Evolutionary conservation across 1,140 invertebrate species (phyloP), one percentile per base, ranked within the genome.

Genomic region (Drusus annulatus): DNA sequence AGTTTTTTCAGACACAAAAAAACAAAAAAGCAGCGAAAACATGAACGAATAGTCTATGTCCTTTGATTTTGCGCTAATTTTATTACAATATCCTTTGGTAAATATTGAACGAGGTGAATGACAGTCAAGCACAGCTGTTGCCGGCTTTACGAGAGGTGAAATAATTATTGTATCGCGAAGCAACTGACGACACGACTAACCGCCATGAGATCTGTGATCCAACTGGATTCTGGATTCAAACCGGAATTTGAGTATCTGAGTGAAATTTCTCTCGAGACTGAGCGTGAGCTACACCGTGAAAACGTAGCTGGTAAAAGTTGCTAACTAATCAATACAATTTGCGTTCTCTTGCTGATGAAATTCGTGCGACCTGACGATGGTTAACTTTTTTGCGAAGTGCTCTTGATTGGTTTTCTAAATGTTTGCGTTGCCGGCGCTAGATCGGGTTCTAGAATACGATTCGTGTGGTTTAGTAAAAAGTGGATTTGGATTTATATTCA

Each of bases 81-180:
- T 45, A n/a, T 10, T 45, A 13, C 36, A 45, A 45, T 45, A 45
- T 45, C 36, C 36, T 45, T 45, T 45, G 36, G 36, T 10, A 45
- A 45, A 45, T 45, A 45, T 45, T 45, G 13, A 10, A 45, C 36
- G 10, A 23, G 21, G 62, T 28, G 62, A 65, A 25, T 65, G 62
- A 65, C 62, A 65, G 62, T 28, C 16, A 31, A 25, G 21, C 21
- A 65, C 62, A 65, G 62, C 62, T 65, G 62, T 65, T 65, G 62
- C 62, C 62, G 62, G 62, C 23, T 65, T n/a, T 31, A 65, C 62
- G 62, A 65, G 60, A 25, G n/a, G 54, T 7, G 56, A 60, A 23
- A 60, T 21, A 60, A 17, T n/a, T 25, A 15, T 65, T 28, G 36
- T 13, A 45, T 45, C 62, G 23, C 23, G 23, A 28, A 65, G n/a